Base-by-base conservation (phyloP, 2,888 invertebrate species). In the Belgica antarctica region DNA sequence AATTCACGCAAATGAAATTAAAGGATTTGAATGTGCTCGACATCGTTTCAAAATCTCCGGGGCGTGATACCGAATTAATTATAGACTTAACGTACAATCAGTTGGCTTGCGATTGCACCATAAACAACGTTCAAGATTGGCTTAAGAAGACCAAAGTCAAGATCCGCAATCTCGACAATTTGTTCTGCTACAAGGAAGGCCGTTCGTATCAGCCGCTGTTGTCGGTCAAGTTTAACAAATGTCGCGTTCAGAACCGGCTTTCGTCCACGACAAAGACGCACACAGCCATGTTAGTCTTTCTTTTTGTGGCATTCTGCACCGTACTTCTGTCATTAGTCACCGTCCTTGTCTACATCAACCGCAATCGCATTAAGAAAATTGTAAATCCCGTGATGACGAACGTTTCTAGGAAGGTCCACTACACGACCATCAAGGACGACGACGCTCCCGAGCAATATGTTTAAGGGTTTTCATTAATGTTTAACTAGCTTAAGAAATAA, bases 361-460 rank as follows among this genome's bases (percentile, higher is more conserved):
- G 85, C 72, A 82, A 83, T 71, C 82, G 82, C 72, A 79, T 89
- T 59, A 82, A 82, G 72, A 81, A 81, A 71, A 84, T 83, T 76
- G 81, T 87, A 46, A 82, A 81, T 28, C 87, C 88, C 1, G 80
- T 88, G 28, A 81, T 88, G 61, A 85, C 87, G 73, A 84, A 84
- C 70, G 84, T 88, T 41, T 83, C 86, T 36, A 84, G 86, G 75
- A 87, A 88, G 76, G 89, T 89, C 36, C 87, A 88, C 72, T 89
- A 89, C 74, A 88, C 88, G 1, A 87, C 87, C 7, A 89, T 89
- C 73, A 84, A 84, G 71, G 85, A 84, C 73, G 83, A 41, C 41
- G 41, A 41, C 7, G 81, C 78, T 73, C 78, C 80, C 65, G 81
- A 81, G 72, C 81, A 80, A 61, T 79, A 80, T 73, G 79, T 80